phyloP scores from a whole-genome alignment of 2,797 vertebrate genomes.

The Phaenicophaeus curvirostris region DNA sequence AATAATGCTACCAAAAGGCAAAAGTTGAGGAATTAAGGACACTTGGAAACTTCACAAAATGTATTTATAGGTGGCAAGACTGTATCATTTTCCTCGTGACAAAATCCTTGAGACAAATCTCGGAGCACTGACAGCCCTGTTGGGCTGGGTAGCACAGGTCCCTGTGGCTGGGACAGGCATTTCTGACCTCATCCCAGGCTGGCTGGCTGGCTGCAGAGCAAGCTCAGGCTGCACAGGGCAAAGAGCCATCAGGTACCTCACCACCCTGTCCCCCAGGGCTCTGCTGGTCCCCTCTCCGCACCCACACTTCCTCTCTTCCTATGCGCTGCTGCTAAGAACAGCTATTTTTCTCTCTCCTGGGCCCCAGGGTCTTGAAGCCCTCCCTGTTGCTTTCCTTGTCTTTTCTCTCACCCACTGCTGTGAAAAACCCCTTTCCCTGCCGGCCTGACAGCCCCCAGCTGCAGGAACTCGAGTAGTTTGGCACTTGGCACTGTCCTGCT shows the following conservation, averaged over 20 bases:
- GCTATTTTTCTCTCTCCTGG: not conserved
- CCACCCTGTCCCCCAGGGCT: rapidly evolving
- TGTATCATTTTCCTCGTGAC: not conserved
- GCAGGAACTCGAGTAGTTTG: not conserved
- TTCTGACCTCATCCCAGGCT: not conserved
- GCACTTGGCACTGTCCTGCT: not conserved
- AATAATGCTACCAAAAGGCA: conserved; percentile 7
- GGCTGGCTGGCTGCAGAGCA: not conserved
- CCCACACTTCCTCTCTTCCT: not conserved
- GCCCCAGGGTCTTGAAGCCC: not conserved
- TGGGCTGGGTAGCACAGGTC: not conserved
- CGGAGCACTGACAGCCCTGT: not conserved
- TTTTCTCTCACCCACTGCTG: not conserved
- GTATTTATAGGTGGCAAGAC: not conserved
- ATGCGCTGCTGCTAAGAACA: not conserved
- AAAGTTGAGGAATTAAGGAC: not conserved
- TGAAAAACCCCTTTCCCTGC: not conserved
- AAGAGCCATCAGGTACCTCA: not conserved
- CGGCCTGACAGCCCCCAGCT: not conserved
- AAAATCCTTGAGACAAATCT: not conserved
- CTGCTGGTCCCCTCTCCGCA: not conserved
- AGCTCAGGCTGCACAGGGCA: not conserved
- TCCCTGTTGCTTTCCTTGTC: not conserved
- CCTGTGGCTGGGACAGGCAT: not conserved
- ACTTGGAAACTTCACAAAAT: conserved; percentile 17